Conservation (phyloP, 2,113 vertebrate genomes). For the Tyto alba region DNA sequence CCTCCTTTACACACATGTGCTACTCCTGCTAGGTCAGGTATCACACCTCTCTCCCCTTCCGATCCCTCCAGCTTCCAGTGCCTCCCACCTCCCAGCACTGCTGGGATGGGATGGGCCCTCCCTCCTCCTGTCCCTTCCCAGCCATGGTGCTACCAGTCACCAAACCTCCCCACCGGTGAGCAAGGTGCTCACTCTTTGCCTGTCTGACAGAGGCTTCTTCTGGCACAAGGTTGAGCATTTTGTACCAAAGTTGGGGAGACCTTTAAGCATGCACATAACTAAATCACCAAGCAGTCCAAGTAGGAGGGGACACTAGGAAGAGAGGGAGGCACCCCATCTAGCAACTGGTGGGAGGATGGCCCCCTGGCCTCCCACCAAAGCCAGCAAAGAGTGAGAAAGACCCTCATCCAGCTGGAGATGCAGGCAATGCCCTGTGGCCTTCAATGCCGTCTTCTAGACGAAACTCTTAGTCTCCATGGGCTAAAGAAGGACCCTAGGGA, state of each 20-base stretch:
- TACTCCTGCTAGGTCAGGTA: background rate
- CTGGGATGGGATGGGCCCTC: background rate
- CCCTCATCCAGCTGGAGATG: background rate
- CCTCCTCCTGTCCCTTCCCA: background rate
- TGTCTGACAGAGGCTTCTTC: background rate
- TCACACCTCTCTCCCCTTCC: fast-evolving
- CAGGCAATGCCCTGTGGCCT: background rate
- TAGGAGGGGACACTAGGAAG: background rate
- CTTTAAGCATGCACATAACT: background rate
- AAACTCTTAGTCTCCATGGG: background rate
- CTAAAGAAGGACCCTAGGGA: background rate
- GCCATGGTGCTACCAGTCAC: background rate
- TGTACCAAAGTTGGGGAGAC: background rate
- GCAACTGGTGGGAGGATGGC: fast-evolving
- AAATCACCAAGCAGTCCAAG: background rate
- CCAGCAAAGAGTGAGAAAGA: background rate
- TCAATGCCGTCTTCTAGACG: background rate
- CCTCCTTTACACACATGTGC: fast-evolving
- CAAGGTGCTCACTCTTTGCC: background rate
- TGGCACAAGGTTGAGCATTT: background rate
- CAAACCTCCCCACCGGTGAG: background rate
- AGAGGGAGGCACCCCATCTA: background rate
- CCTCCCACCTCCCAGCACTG: background rate
- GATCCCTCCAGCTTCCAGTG: background rate
- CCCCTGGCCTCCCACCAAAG: background rate